Conservation (phyloP, 2,888 invertebrate species). For the Patella depressa region DNA sequence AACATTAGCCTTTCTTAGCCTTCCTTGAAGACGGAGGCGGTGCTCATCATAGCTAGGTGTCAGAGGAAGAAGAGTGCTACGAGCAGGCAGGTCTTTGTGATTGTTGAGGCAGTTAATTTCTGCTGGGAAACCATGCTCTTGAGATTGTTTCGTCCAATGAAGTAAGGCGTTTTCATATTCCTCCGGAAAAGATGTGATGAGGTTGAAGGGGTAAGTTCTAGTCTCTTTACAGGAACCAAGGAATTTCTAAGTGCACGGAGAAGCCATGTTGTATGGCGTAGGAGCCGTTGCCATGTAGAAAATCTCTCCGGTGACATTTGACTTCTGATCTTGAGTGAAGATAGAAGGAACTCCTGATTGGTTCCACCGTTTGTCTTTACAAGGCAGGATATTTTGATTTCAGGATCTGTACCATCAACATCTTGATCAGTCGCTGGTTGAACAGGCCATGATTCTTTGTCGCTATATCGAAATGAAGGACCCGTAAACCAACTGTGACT, state of each 20-base stretch:
- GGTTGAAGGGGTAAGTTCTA: not conserved
- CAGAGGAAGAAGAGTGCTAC: not conserved
- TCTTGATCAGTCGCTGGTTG: no score
- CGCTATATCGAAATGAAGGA: no score
- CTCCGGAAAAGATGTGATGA: not conserved
- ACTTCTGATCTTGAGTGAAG: not conserved
- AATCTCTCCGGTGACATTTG: not conserved
- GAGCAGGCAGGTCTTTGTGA: not conserved
- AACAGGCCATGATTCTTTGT: no score
- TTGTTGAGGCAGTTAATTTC: not conserved
- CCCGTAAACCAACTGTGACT: no score
- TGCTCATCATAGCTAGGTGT: not conserved
- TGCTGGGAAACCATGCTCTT: not conserved
- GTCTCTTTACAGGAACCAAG: not conserved
- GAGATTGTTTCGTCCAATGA: not conserved
- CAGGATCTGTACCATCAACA: not conserved
- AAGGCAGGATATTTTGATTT: not conserved
- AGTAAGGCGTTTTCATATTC: not conserved
- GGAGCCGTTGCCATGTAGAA: not conserved
- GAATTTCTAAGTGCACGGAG: not conserved
- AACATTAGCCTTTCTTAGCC: not conserved
- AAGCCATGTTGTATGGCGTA: not conserved
- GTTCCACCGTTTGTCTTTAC: not conserved
- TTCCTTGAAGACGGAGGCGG: not conserved
- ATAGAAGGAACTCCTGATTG: not conserved